Evolutionary conservation across 2,888 invertebrate genomes (phyloP), one percentile per base, ranked within the genome.

Genomic region (Mycogona germanica): DNA sequence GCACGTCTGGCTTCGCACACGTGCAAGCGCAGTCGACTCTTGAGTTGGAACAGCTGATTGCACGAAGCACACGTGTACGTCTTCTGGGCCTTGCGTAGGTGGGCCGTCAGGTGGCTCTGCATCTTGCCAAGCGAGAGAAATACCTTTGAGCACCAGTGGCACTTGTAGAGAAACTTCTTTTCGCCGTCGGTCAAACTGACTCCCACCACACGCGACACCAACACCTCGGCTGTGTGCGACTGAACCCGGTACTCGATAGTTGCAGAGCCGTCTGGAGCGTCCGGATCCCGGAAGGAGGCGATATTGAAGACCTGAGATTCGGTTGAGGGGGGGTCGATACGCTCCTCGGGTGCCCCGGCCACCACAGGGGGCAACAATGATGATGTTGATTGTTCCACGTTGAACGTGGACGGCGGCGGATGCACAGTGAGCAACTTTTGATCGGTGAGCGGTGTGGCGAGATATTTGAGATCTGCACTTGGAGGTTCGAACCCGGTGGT

Each of bases 91-190:
- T 51, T 23, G 25, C 55, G 57, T 57, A 64, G 65, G 59, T 69
- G 69, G 40, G 63, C 57, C 1, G 67, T 64, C 29, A 70, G 60
- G 60, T 70, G 70, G 59, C 60, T 62, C 59, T 66, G 66, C 45
- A 67, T 58, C 41, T 64, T 62, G 30, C 63, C 61, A 47, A 69
- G 59, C 12, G 62, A 62, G 32, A 61, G 59, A 56, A 65, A 67
- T 51, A 68, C 59, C 50, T 65, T 64, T 32, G 65, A 61, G 57
- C 70, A 70, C 46, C 68, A 58, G 56, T 68, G 65, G 59, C 70
- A 70, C 60, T 66, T 66, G 58, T 63, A 70, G 29, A 68, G 61
- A 17, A 66, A 64, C n/a, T 63, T 58, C 38, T 62, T 61, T 47
- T 62, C 60, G 4, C 66, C 66, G 12, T 60, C 64, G n/a, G 57